Conservation (phyloP, 1,140 invertebrate genomes). For the Orchestia grillus region DNA sequence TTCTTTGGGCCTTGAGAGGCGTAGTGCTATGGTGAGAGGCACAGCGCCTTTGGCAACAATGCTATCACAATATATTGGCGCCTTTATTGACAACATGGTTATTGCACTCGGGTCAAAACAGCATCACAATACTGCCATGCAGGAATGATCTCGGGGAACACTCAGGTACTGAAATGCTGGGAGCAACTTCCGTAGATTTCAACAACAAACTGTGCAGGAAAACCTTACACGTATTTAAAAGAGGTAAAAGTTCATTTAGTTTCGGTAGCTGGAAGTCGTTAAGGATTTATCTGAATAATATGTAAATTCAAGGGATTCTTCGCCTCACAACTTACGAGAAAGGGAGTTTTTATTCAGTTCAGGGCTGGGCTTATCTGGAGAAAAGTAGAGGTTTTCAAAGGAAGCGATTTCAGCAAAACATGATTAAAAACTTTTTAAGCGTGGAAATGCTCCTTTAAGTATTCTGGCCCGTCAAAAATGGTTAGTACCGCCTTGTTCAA, state of each 20-base stretch:
- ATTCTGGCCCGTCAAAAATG: too few relatives aligned
- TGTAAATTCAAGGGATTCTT: not conserved
- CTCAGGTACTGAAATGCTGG: not conserved
- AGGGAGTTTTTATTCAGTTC: not conserved
- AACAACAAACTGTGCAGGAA: not conserved
- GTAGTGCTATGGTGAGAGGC: not conserved
- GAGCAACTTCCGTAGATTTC: not conserved
- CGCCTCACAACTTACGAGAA: not conserved
- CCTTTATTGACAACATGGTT: conserved; percentile 34
- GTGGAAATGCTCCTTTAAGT: too few relatives aligned
- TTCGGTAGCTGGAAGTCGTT: not conserved
- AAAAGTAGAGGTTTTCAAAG: not conserved
- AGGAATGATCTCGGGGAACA: not conserved
- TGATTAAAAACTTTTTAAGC: not conserved
- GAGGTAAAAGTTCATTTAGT: not conserved
- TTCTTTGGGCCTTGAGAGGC: not conserved
- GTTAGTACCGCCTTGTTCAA: too few relatives aligned
- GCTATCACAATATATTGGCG: conserved; percentile 54
- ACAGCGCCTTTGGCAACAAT: conserved; percentile 25
- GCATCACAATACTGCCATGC: conserved; percentile 30
- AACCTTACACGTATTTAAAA: not conserved
- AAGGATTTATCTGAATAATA: not conserved
- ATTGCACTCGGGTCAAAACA: conserved; percentile 32
- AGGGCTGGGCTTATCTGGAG: not conserved
- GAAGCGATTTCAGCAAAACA: not conserved